A percentile compares a stretch with the other conserved stretches of the same genome.
Conservation (phyloP, 2,888 invertebrate species). For the Punctoribates punctum region DNA sequence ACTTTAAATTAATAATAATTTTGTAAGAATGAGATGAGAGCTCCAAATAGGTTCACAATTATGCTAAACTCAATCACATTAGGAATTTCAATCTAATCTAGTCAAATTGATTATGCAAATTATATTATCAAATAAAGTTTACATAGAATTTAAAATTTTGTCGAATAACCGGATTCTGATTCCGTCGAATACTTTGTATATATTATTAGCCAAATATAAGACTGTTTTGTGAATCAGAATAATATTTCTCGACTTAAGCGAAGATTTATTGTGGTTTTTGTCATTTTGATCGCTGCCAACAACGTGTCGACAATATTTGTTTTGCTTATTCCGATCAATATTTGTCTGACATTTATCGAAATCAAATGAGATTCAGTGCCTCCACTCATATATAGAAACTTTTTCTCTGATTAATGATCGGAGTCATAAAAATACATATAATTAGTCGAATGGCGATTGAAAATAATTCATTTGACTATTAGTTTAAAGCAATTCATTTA, state of each 20-base stretch:
- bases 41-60: no score
- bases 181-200: background rate
- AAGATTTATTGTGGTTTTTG: background rate
- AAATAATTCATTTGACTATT: no score
- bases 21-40: background rate
- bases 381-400: background rate
- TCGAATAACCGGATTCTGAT: background rate
- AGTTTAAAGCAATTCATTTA: no score
- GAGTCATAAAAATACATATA: no score
- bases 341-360: constrained; percentile 9
- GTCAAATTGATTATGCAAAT: constrained; percentile 10
- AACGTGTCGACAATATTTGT: constrained; percentile 10
- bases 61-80: background rate
- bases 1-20: constrained; percentile 19
- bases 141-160: background rate
- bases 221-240: background rate
- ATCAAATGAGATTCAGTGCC: background rate
- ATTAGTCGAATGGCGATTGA: no score
- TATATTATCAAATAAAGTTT: background rate
- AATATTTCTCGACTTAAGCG: background rate
- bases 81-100: background rate
- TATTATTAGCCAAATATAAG: background rate
- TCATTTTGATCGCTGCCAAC: background rate
- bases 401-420: no score
- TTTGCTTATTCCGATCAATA: constrained; percentile 3